Conservation (phyloP, 2,113 vertebrate species). For the Rafetus swinhoei region DNA sequence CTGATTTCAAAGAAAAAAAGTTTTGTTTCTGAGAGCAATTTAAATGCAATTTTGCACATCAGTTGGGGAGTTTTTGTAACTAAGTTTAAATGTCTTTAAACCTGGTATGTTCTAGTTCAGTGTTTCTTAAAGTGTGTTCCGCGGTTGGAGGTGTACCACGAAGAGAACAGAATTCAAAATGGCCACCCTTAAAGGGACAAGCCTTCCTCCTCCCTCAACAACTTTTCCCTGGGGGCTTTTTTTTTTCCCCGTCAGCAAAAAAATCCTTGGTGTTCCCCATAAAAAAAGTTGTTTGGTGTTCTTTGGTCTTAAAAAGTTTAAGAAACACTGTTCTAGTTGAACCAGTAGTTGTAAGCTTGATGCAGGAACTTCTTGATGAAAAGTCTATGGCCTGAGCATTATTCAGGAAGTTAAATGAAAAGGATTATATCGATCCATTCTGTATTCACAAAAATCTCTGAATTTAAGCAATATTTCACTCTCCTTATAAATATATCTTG, state of each 20-base stretch:
- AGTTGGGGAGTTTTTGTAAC: not conserved
- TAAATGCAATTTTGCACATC: not conserved
- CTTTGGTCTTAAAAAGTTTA: too few relatives aligned
- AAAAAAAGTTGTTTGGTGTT: too few relatives aligned
- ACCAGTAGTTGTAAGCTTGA: not conserved
- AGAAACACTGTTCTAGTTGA: too few relatives aligned
- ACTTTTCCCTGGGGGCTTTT: too few relatives aligned
- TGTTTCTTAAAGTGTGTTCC: too few relatives aligned
- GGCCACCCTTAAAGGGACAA: too few relatives aligned
- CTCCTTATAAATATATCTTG: not conserved
- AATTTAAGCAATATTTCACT: not conserved
- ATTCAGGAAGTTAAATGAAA: not conserved
- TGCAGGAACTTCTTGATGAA: not conserved
- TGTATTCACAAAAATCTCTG: not conserved
- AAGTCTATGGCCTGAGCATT: not conserved
- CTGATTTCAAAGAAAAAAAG: not conserved
- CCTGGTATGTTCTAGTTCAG: rapidly evolving
- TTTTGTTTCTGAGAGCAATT: not conserved
- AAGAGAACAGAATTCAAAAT: too few relatives aligned
- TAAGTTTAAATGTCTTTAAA: not conserved
- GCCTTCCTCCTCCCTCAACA: too few relatives aligned
- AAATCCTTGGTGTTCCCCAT: too few relatives aligned
- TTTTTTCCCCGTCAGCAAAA: too few relatives aligned
- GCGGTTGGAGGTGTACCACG: too few relatives aligned
- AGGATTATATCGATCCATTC: not conserved